Percentiles rank a stretch among this genome's conserved stretches.
phyloP scores from a whole-genome alignment of 92 coral and sea anemone species.

The Umimayanthus kanabou region DNA sequence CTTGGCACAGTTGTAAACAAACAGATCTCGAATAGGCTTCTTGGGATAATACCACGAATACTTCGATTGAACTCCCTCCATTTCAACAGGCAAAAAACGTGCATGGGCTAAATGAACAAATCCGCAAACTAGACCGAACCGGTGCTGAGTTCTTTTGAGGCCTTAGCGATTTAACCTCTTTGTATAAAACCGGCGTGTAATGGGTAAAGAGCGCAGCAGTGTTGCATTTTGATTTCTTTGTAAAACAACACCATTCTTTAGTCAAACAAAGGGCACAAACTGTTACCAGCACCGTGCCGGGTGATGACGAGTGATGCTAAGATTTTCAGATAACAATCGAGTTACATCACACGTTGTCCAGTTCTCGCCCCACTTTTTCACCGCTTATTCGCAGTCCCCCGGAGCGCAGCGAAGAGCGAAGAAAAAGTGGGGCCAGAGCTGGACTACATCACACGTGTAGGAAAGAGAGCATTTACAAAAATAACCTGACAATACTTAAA shows the following conservation, averaged over 20 bases:
- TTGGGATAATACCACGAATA: neutral
- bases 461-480: too few relatives aligned
- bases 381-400: too few relatives aligned
- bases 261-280: neutral
- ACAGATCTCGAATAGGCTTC: conserved; percentile 23
- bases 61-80: neutral
- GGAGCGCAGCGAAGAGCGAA: too few relatives aligned
- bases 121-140: neutral
- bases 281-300: neutral
- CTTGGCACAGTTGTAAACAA: conserved; percentile 8
- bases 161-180: neutral
- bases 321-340: neutral
- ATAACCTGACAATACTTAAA: too few relatives aligned
- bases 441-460: too few relatives aligned
- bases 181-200: neutral
- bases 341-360: too few relatives aligned
- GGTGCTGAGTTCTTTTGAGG: neutral
- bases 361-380: too few relatives aligned
- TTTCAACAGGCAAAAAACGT: neutral
- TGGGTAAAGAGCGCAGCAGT: neutral
- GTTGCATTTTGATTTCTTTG: neutral
- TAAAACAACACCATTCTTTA: neutral
- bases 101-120: neutral
- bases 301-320: neutral
- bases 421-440: too few relatives aligned